A percentile compares a stretch with the other conserved stretches of the same genome.
phyloP scores from a whole-genome alignment of 92 coral and sea anemone species.

The Porites evermanni region DNA sequence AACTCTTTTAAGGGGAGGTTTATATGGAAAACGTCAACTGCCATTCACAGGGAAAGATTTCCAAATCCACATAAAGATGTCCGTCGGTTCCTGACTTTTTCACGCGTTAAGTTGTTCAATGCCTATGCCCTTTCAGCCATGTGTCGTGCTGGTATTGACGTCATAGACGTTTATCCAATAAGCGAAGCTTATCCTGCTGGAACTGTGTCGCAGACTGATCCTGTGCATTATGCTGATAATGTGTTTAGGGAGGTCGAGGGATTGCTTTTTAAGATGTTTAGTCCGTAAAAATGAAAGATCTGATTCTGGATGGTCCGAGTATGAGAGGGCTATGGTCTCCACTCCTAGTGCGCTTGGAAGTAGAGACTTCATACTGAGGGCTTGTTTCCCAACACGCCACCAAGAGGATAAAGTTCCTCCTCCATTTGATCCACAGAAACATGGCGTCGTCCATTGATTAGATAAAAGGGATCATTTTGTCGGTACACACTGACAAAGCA shows the following conservation, averaged over 20 bases:
- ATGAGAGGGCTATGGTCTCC: too few species aligned
- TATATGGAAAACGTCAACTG: slow-evolving; percentile 94
- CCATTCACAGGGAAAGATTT: slow-evolving; percentile 84
- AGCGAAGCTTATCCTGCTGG: slow-evolving; percentile 91
- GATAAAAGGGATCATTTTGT: too few species aligned
- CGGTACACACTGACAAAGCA: too few species aligned
- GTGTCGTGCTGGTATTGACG: slow-evolving; percentile 91
- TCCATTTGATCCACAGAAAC: too few species aligned
- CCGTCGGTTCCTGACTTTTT: slow-evolving; percentile 88
- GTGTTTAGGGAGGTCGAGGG: slow-evolving; percentile 84
- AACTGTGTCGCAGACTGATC: slow-evolving; percentile 77
- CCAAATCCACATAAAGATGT: slow-evolving; percentile 96
- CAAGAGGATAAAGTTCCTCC: too few species aligned
- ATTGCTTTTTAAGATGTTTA: slow-evolving; percentile 59
- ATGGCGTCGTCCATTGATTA: too few species aligned
- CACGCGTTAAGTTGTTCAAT: slow-evolving; percentile 81
- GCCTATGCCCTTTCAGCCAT: slow-evolving; percentile 90
- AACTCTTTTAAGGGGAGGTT: slow-evolving; percentile 73
- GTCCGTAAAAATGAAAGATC: background rate
- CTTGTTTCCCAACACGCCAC: too few species aligned
- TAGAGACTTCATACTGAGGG: too few species aligned
- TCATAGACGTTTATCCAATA: slow-evolving; percentile 89
- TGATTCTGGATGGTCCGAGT: too few species aligned
- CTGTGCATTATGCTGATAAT: slow-evolving; percentile 77
- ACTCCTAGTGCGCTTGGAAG: too few species aligned